These are phyloP conservation scores for Drosophila seclusa DNA, from an alignment of 2,888 invertebrate genomes.

Conservation along the genomic window DNA sequence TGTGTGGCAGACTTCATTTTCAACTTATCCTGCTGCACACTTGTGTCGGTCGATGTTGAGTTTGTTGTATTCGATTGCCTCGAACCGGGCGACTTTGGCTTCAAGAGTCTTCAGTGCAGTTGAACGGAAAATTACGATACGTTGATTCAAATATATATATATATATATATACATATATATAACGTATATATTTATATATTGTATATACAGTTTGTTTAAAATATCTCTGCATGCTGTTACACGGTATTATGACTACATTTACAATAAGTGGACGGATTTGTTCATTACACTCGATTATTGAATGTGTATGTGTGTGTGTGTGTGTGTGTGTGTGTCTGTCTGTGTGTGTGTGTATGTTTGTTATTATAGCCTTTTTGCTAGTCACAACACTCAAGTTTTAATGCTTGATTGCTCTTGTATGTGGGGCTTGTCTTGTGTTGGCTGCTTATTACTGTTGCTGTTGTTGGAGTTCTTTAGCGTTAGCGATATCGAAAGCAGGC, in stretches of 20 bases:
- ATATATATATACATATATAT: conserved; percentile 24
- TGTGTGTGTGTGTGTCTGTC: no score
- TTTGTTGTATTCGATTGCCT: conserved; percentile 77
- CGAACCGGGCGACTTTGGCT: conserved; percentile 68
- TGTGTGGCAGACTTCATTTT: conserved; percentile 52
- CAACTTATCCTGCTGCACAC: conserved; percentile 66
- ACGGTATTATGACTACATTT: conserved; percentile 22
- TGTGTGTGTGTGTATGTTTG: conserved; percentile 1
- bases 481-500: conserved; percentile 73
- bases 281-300: conserved; percentile 19
- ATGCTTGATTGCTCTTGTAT: conserved; percentile 14
- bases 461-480: conserved; percentile 55
- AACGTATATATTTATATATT: conserved; percentile 1
- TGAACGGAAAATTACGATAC: conserved; percentile 45
- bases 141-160: conserved; percentile 19
- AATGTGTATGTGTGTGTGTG: no score
- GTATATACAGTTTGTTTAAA: conserved; percentile 8
- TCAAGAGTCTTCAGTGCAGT: conserved; percentile 67
- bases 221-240: conserved; percentile 26
- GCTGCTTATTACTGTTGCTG: conserved; percentile 41
- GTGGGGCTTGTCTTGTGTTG: conserved; percentile 38
- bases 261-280: conserved; percentile 46
- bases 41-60: conserved; percentile 71
- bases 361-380: conserved; percentile 36
- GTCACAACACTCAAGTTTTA: conserved; percentile 30